These are phyloP conservation scores for Sciurus carolinensis DNA, from an alignment of 2,797 vertebrate species.

Conservation along the genomic window DNA sequence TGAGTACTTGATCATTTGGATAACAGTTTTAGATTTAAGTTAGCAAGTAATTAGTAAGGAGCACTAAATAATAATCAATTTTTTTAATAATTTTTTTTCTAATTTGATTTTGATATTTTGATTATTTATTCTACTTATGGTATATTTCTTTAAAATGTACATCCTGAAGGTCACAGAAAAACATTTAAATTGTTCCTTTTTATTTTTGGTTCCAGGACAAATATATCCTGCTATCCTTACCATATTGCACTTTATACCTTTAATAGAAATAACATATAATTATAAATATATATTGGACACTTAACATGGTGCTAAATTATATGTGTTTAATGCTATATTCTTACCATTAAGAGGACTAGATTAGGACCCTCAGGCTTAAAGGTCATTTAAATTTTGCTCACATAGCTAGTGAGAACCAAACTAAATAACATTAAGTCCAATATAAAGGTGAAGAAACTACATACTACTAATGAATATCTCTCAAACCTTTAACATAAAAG, in stretches of 20 bases:
- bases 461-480: not conserved
- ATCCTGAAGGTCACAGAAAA: not conserved
- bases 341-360: not conserved
- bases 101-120: not conserved
- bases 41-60: not conserved
- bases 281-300: too few relatives aligned
- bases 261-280: too few relatives aligned
- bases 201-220: not conserved
- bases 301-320: not conserved
- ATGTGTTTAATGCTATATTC: not conserved
- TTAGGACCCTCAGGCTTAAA: not conserved
- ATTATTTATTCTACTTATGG: not conserved
- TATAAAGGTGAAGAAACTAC: not conserved
- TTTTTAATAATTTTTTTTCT: conserved; percentile 2
- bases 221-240: not conserved
- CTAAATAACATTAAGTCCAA: not conserved
- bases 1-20: too few relatives aligned
- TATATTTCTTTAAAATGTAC: not conserved
- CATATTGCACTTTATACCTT: not conserved
- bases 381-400: not conserved
- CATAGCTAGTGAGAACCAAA: not conserved
- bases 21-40: too few relatives aligned
- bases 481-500: not conserved
- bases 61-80: not conserved
- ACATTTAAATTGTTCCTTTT: not conserved